These are phyloP conservation scores for Sinocyclocheilus maitianheensis DNA, from an alignment of 2,113 vertebrate species.

Conservation along the genomic window DNA sequence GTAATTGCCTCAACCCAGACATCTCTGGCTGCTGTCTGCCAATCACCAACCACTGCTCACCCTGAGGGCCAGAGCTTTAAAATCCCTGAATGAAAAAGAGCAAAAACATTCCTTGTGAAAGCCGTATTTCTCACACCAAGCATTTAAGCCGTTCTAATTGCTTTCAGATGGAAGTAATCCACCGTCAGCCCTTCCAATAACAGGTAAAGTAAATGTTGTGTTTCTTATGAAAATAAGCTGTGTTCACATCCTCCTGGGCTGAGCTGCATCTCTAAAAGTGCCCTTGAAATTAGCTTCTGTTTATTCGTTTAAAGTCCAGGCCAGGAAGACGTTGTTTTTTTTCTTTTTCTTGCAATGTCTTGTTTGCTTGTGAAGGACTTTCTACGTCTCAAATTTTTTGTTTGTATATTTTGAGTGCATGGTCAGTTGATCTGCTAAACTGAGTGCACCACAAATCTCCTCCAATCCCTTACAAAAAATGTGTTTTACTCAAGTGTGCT, in stretches of 20 bases:
- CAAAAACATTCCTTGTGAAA: slow-evolving; percentile 38
- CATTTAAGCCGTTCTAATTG: slow-evolving; percentile 59
- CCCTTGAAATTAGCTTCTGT: slow-evolving; percentile 52
- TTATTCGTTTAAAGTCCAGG: slow-evolving; percentile 51
- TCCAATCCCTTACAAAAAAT: background rate
- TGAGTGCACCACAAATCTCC: background rate
- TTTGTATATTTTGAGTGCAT: slow-evolving; percentile 15
- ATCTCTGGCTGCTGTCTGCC: slow-evolving; percentile 23
- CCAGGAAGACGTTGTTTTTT: slow-evolving; percentile 44
- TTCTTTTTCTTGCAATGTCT: background rate
- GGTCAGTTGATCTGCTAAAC: background rate
- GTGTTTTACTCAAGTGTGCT: background rate
- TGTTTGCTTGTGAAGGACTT: slow-evolving; percentile 42
- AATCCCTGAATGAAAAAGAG: slow-evolving; percentile 49
- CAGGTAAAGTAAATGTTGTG: slow-evolving; percentile 69
- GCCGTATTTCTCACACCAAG: slow-evolving; percentile 58
- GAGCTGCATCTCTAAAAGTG: slow-evolving; percentile 49
- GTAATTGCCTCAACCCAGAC: slow-evolving; percentile 57
- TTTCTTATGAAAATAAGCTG: slow-evolving; percentile 62
- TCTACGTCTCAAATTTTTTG: background rate
- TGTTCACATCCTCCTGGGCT: slow-evolving; percentile 59
- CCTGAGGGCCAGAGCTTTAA: slow-evolving; percentile 55
- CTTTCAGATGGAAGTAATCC: slow-evolving; percentile 65
- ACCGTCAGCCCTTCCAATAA: slow-evolving; percentile 59
- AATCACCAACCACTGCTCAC: slow-evolving; percentile 4